A percentile compares a stretch with the other conserved stretches of the same genome.
Conservation (phyloP, 2,113 vertebrate species). For the Gallinago paraguaiae region DNA sequence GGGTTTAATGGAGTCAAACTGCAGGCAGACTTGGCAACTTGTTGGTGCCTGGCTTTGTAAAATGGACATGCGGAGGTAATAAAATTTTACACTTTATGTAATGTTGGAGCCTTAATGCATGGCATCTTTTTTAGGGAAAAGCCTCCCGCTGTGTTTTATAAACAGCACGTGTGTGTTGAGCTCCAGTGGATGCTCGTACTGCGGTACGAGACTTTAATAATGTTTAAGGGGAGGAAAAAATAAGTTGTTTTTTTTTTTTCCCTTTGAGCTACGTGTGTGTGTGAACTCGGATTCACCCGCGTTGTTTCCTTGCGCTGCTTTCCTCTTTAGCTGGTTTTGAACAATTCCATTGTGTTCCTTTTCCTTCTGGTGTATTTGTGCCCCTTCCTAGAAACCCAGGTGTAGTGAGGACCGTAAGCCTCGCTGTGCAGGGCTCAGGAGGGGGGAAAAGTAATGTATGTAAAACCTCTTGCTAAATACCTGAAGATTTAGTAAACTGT, state of each 20-base stretch:
- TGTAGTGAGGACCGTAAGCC: not conserved
- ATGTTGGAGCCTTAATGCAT: not conserved
- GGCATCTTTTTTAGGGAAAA: constrained; percentile 6
- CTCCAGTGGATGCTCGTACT: not conserved
- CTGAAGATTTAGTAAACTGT: not conserved
- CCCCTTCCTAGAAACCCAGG: not conserved
- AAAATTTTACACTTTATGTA: constrained; percentile 28
- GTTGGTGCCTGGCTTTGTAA: constrained; percentile 30
- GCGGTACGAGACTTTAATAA: not conserved
- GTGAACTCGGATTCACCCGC: not conserved
- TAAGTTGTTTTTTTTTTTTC: not conserved
- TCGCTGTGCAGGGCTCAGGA: not conserved
- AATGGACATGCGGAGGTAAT: constrained; percentile 51
- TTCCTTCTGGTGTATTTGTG: not conserved
- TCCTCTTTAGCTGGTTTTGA: not conserved
- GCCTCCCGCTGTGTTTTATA: not conserved
- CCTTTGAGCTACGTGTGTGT: not conserved
- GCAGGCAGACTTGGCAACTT: constrained; percentile 49
- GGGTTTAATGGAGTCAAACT: constrained; percentile 62
- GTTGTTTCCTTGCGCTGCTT: not conserved
- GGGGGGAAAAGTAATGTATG: not conserved
- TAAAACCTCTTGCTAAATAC: not conserved
- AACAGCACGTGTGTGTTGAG: not conserved
- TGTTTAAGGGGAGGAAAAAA: not conserved
- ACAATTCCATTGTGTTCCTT: not conserved